These are phyloP conservation scores for Metaphire vulgaris DNA, from an alignment of 1,140 invertebrate species.

Conservation along the genomic window DNA sequence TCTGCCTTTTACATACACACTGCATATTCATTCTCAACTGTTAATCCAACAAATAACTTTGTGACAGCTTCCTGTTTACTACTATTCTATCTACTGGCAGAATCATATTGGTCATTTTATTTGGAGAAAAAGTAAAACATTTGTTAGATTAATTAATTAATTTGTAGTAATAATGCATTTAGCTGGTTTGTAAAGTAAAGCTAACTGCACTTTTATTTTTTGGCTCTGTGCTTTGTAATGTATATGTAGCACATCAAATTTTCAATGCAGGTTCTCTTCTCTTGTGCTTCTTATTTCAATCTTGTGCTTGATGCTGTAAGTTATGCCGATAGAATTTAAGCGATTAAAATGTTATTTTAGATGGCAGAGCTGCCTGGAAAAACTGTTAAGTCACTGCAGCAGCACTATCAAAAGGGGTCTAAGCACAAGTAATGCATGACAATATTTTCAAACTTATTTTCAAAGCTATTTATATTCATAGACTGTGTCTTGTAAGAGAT, in stretches of 20 bases:
- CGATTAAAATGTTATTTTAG: not conserved
- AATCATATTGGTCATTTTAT: too few relatives aligned
- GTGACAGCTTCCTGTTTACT: too few relatives aligned
- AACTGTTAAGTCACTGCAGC: not conserved
- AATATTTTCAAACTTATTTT: not conserved
- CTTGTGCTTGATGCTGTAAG: too few relatives aligned
- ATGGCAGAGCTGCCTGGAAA: not conserved
- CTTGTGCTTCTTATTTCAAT: too few relatives aligned
- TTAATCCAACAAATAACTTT: too few relatives aligned
- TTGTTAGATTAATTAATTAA: too few relatives aligned
- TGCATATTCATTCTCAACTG: too few relatives aligned
- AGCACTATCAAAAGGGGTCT: not conserved
- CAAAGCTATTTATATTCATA: not conserved
- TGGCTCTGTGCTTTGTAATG: not conserved
- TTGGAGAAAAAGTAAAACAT: too few relatives aligned
- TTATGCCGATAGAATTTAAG: not conserved
- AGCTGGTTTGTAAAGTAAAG: too few relatives aligned
- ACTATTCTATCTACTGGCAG: too few relatives aligned
- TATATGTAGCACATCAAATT: not conserved
- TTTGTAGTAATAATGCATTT: too few relatives aligned
- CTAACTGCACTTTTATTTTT: not conserved
- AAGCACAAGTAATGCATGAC: not conserved
- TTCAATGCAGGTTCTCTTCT: not conserved
- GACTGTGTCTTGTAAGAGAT: not conserved
- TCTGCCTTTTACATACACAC: too few relatives aligned